Evolutionary conservation across 2,888 invertebrate genomes (phyloP).

Genomic region (Saturnia pavonia): DNA sequence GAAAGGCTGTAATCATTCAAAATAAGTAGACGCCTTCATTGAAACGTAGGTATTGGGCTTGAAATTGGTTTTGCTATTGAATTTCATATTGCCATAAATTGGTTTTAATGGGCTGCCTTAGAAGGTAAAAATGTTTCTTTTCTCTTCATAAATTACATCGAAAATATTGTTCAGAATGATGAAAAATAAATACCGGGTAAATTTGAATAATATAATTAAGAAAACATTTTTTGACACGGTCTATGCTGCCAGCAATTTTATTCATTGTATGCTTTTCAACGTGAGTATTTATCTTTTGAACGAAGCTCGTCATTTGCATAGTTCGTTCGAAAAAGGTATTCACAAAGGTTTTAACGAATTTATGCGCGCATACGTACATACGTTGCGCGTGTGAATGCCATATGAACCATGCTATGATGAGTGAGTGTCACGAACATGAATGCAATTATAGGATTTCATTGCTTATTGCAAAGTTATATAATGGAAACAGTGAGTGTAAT

Average conservation of each 20-base stretch:
- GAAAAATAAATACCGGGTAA: too few relatives aligned
- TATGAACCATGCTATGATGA: constrained; percentile 46
- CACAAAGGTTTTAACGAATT: constrained; percentile 62
- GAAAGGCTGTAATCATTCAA: constrained; percentile 28
- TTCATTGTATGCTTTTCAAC: constrained; percentile 28
- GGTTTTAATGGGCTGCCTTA: constrained; percentile 2
- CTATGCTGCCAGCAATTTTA: constrained; percentile 24
- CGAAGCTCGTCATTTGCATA: constrained; percentile 50
- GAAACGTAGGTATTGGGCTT: constrained; percentile 35
- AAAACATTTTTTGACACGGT: too few relatives aligned
- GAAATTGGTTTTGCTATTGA: constrained; percentile 39
- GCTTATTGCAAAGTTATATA: constrained; percentile 18
- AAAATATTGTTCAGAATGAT: too few relatives aligned
- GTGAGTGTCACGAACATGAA: constrained; percentile 32
- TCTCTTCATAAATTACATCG: too few relatives aligned
- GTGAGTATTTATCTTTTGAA: constrained; percentile 42
- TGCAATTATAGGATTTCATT: constrained; percentile 30
- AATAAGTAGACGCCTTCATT: constrained; percentile 30
- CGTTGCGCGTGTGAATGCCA: constrained; percentile 38
- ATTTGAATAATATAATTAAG: too few relatives aligned
- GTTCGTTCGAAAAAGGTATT: constrained; percentile 44
- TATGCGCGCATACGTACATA: constrained; percentile 67
- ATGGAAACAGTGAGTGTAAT: background rate
- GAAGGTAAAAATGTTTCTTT: too few relatives aligned
- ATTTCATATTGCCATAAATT: constrained; percentile 38